Evolutionary conservation across 2,797 vertebrate genomes (phyloP), one percentile per base, ranked within the genome.

Genomic region (Onychomys leucogaster): DNA sequence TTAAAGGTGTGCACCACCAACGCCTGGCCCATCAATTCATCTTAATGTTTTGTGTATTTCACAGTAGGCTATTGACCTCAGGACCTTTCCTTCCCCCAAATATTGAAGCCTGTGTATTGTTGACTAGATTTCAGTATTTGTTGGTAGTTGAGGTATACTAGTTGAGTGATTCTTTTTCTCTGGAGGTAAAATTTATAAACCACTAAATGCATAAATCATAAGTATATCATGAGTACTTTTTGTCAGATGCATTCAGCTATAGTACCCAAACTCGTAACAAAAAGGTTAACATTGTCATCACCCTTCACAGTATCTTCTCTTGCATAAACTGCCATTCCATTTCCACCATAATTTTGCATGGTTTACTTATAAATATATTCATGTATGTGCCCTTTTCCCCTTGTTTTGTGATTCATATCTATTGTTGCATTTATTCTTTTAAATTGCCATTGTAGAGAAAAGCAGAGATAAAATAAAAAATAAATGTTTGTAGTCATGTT

Each of bases 41-140:
- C 75, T 94, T 90, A 91, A 46, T 86, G 57, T 63, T 93, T 77
- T 67, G 57, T 57, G 59, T 34, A 59, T 90, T 82, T 94, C 32
- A 59, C n/a, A 55, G 41, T 86, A 73, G 77, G 17, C 41, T 93
- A 27, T 59, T 23, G 61, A 80, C 13, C 59, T 73, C 37, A 67
- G 32, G 85, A 69, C 10, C 6, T 86, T 90, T 73, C 37, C 12
- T 52, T 13, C 29, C 49, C 82, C 63, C 69, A 80, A 91, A 61
- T 95, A 77, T 73, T 76, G 94, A 57, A 90, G 29, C n/a, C n/a
- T 71, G 12, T 65, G 25, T 92, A 25, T 80, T n/a, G 71, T 59
- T 95, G 52, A 82, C 34, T 82, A 67, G 78, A 88, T 92, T 97
- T 95, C 61, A 92, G 23, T 91, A 83, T 91, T 87, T 93, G 32